Conservation (phyloP, 2,888 invertebrate species). For the Hermaeophaga mercurialis region DNA sequence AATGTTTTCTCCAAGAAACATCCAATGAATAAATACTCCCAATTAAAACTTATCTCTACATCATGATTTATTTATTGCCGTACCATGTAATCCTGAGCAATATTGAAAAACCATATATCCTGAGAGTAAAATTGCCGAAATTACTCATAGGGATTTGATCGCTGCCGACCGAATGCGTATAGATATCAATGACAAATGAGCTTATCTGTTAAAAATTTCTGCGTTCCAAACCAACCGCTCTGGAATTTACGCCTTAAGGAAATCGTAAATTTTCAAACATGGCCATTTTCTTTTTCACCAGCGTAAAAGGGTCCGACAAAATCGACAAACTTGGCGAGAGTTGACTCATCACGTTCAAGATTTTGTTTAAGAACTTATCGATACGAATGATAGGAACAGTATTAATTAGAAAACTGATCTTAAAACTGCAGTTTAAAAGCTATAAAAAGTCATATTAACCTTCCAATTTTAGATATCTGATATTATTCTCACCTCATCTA, state of each 20-base stretch:
- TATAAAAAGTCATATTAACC: no score
- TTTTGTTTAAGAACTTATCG: no score
- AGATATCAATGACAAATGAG: constrained; percentile 55
- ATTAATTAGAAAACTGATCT: no score
- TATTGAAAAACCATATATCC: constrained; percentile 28
- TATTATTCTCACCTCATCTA: no score
- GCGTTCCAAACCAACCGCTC: constrained; percentile 53
- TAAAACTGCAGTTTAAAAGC: no score
- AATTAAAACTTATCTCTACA: no score
- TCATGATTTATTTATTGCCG: no score
- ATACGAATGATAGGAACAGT: no score
- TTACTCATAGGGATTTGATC: constrained; percentile 48
- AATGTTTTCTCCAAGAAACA: no score
- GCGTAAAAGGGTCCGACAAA: constrained; percentile 46
- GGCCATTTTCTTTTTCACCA: constrained; percentile 50
- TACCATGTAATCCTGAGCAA: constrained; percentile 5
- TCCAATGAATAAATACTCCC: no score
- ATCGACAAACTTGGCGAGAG: constrained; percentile 43
- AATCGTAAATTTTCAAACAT: constrained; percentile 53
- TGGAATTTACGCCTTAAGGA: constrained; percentile 53
- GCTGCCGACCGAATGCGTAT: constrained; percentile 45
- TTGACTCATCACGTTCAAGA: constrained; percentile 40
- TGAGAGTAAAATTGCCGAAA: constrained; percentile 45
- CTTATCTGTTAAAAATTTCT: constrained; percentile 55
- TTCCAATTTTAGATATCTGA: no score